Percentiles rank a stretch among this genome's conserved stretches.
Evolutionary conservation across 2,888 invertebrate species (phyloP).

Genomic region (Nymphalis c-album): DNA sequence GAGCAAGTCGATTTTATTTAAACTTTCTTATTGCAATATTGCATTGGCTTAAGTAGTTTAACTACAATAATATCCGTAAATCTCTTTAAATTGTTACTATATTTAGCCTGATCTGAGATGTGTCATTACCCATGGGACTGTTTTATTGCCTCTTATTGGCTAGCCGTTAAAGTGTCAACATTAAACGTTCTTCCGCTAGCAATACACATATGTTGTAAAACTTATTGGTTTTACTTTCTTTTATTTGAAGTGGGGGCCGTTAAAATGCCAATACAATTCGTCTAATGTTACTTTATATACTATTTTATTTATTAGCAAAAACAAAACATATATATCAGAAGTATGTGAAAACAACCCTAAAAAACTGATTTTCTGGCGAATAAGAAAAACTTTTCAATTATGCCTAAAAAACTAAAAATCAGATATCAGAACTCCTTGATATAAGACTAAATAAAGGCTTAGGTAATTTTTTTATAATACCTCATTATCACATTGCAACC

Average conservation of each 20-base stretch:
- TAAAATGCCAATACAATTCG: not conserved
- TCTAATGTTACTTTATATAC: too few species aligned
- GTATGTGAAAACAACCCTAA: not conserved
- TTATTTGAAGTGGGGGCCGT: conserved; percentile 3
- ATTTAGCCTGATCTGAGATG: conserved; percentile 6
- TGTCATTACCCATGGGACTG: conserved; percentile 43
- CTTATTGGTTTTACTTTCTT: conserved; percentile 24
- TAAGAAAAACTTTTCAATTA: too few species aligned
- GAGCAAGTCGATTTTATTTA: too few species aligned
- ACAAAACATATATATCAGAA: not conserved
- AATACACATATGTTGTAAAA: conserved; percentile 18
- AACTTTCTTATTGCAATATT: too few species aligned
- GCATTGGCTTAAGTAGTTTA: too few species aligned
- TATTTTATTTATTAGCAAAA: too few species aligned
- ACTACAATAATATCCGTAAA: not conserved
- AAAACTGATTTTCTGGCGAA: too few species aligned
- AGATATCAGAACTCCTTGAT: too few species aligned
- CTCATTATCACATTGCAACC: too few species aligned
- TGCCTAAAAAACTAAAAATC: too few species aligned
- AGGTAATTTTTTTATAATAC: too few species aligned
- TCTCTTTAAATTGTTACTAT: not conserved
- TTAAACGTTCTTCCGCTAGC: conserved; percentile 2
- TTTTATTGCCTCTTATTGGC: conserved; percentile 63
- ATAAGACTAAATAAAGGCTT: too few species aligned
- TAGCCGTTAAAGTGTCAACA: conserved; percentile 56